Evolutionary conservation across 1,140 invertebrate genomes (phyloP), one percentile per base, ranked within the genome.

Genomic region (Myzus persicae): DNA sequence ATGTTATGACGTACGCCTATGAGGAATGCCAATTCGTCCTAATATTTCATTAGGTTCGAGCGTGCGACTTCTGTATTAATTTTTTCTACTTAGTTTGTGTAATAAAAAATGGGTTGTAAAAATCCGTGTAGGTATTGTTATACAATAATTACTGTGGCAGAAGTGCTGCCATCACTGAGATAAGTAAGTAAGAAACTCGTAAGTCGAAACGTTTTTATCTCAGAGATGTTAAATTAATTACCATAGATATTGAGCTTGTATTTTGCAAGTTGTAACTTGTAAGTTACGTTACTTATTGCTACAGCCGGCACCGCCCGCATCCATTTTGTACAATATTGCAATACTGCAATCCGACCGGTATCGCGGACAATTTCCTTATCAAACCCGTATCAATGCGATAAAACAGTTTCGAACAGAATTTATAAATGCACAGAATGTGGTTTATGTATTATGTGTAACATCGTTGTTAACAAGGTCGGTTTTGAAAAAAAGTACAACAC

Each of bases 341-440:
- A 76, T 67, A 67, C 59, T 76, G 31, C 59, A 76, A 76, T 84
- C 82, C 18, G 90, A 91, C 90, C 90, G 54, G 90, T 91, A 91
- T 91, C 54, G 24, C 38, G 54, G 90, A 42, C 59, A 18, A 91
- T 91, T 91, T 91, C 40, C 14, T 91, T 76, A 76, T 76, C 36
- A 42, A 76, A 76, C 8, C 24, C 82, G 82, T 91, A 90, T 38
- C 20, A 90, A 59, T n/a, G 36, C n/a, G 88, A 90, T 59, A 90
- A 54, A 51, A 51, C 20, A 59, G 46, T 90, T 38, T n/a, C 36
- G 2, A 90, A 90, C 48, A 51, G 88, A 59, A 59, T 54, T 40
- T 26, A 18, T n/a, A 48, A 38, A 51, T 38, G 20, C 2, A 6
- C 20, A 89, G 87, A 89, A 89, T 54, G 87, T 31, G 46, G 87